Conservation (phyloP, 2,797 vertebrate genomes). For the Pseudochromis fuscus region DNA sequence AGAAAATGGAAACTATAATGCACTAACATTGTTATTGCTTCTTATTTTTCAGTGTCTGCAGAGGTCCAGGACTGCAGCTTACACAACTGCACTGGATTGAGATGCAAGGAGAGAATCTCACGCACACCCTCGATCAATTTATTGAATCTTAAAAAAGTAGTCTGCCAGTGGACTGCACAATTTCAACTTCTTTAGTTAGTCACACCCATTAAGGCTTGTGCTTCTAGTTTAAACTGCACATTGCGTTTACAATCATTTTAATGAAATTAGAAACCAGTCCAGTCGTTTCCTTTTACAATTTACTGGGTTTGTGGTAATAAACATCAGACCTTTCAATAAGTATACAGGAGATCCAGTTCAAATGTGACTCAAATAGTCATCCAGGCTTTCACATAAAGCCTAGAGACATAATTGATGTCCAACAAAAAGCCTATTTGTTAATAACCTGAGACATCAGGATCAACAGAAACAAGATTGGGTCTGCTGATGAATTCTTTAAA, state of each 20-base stretch:
- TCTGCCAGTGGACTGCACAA: neutral
- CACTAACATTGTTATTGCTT: constrained; percentile 19
- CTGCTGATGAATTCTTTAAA: constrained; percentile 44
- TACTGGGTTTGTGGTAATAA: neutral
- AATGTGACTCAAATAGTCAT: neutral
- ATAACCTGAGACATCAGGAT: constrained; percentile 26
- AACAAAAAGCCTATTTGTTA: constrained; percentile 35
- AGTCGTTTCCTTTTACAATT: neutral
- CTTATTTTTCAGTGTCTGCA: constrained; percentile 22
- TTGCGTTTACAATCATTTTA: constrained; percentile 4
- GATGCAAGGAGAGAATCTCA: constrained; percentile 8
- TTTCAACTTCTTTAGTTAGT: neutral
- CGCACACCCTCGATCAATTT: neutral
- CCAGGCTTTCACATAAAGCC: constrained; percentile 3
- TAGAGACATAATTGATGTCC: constrained; percentile 13
- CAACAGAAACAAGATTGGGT: constrained; percentile 31
- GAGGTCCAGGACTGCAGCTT: constrained; percentile 15
- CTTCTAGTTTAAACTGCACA: constrained; percentile 8
- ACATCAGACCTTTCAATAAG: neutral
- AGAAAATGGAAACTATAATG: constrained; percentile 45
- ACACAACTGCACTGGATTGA: constrained; percentile 7
- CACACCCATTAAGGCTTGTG: neutral
- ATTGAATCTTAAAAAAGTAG: neutral
- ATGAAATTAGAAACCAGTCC: constrained; percentile 4
- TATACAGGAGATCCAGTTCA: neutral